Evolutionary conservation across 2,888 invertebrate genomes (phyloP).

Genomic region (Tribolium freemani): DNA sequence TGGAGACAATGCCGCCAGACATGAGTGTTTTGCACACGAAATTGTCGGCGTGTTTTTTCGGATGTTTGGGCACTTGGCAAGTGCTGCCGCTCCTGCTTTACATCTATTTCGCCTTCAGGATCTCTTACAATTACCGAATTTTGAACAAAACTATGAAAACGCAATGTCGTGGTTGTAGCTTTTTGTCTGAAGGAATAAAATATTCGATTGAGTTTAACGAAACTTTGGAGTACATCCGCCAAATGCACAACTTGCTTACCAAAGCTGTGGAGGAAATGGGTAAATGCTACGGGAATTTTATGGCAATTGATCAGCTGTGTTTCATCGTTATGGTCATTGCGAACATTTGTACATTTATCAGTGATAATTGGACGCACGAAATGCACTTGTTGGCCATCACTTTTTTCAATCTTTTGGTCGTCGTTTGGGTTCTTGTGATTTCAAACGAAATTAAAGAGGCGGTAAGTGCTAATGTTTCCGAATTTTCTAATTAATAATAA

Average conservation of each 20-base stretch:
- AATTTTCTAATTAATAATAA: too few species aligned
- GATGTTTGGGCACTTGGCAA: constrained; percentile 52
- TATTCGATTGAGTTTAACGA: constrained; percentile 41
- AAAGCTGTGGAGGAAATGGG: constrained; percentile 49
- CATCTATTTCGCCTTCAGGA: constrained; percentile 48
- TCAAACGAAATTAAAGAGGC: constrained; percentile 49
- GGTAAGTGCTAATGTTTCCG: constrained; percentile 44
- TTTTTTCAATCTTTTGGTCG: constrained; percentile 45
- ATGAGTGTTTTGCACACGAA: neutral
- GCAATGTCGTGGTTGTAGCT: constrained; percentile 34
- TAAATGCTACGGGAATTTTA: constrained; percentile 52
- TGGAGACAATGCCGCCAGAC: constrained; percentile 6
- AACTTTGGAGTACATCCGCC: constrained; percentile 45
- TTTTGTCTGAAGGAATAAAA: constrained; percentile 30
- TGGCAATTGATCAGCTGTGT: constrained; percentile 54
- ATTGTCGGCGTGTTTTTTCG: constrained; percentile 47
- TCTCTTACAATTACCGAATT: constrained; percentile 45
- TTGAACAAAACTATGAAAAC: constrained; percentile 45
- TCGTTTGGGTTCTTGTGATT: constrained; percentile 44
- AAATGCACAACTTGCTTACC: constrained; percentile 50
- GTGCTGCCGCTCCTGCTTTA: constrained; percentile 51
- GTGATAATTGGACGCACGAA: constrained; percentile 19
- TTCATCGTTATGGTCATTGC: constrained; percentile 49
- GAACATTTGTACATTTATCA: constrained; percentile 49
- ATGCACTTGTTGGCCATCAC: constrained; percentile 47